Conservation (phyloP, 2,888 invertebrate genomes). For the Hymenopus coronatus region DNA sequence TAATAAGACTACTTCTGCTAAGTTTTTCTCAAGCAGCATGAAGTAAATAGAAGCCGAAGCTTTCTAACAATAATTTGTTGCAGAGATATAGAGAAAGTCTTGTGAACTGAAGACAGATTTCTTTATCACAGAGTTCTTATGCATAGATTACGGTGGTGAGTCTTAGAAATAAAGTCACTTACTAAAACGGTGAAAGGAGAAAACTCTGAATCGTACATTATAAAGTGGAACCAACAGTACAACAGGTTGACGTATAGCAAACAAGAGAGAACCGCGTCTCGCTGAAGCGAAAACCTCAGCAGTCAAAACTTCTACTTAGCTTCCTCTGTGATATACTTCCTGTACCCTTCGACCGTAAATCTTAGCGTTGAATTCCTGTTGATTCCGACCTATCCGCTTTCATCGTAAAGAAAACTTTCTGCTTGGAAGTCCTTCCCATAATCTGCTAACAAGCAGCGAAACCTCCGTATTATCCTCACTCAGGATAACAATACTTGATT, state of each 20-base stretch:
- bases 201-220: not conserved
- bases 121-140: no score
- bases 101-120: no score
- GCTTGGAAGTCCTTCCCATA: not conserved
- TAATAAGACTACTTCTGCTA: no score
- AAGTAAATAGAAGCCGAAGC: no score
- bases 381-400: constrained; percentile 9
- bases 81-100: no score
- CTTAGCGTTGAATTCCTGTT: constrained; percentile 9
- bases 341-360: constrained; percentile 2
- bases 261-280: not conserved
- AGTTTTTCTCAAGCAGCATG: no score
- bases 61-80: no score
- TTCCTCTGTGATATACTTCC: not conserved
- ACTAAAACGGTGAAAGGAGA: no score
- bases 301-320: not conserved
- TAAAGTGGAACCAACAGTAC: not conserved
- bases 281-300: constrained; percentile 1
- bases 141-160: no score
- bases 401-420: not conserved
- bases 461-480: not conserved
- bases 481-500: not conserved
- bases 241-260: not conserved
- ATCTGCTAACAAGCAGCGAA: not conserved
- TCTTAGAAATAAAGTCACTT: no score